Base-by-base conservation (phyloP, 2,888 invertebrate species). In the Smittia aterrima region DNA sequence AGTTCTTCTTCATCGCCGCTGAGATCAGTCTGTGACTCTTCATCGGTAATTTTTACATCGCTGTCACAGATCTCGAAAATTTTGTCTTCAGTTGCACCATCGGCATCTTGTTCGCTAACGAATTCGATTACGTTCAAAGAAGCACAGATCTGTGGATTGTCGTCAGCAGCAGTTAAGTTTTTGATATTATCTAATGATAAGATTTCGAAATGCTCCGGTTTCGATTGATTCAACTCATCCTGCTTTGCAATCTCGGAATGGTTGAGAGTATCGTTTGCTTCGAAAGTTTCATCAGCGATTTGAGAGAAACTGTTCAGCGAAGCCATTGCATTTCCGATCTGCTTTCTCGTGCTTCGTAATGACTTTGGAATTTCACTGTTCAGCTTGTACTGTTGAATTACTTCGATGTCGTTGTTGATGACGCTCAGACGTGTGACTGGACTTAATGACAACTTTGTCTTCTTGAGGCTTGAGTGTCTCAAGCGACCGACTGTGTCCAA, bases 321-420 rank as follows among this genome's bases (percentile, higher is more conserved):
- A 16, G 25, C 9, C 41, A 74, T 47, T 2, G 74, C 74, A 9
- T 24, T 66, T 1, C 66, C 47, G 22, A 74, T 66, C 1, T 41
- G 74, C 20, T 74, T 74, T 47, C 74, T 4, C 16, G 74, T 74
- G 66, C 74, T 74, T 1, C 74, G 38, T 20, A 74, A 27, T 24
- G 74, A 74, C n/a, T 66, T 62, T 16, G 58, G 62, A 13, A 38
- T 67, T 22, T 22, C 41, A 16, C 2, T 67, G 41, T 74, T 20
- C 4, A 64, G 24, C 11, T 64, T 9, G 27, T 66, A 74, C 25
- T 74, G 64, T 18, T 74, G 64, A 0, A 74, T 16, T 11, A 74
- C 22, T 16, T 40, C 66, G 2, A 41, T 66, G 22, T 6, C 11
- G 25, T 73, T 38, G 16, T 74, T 47, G 11, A n/a, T 24, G 1